Evolutionary conservation across 53 echinoderm and acorn worm species (phyloP), one percentile per base, ranked within the genome.

Genomic region (Hippasteria phrygiana): DNA sequence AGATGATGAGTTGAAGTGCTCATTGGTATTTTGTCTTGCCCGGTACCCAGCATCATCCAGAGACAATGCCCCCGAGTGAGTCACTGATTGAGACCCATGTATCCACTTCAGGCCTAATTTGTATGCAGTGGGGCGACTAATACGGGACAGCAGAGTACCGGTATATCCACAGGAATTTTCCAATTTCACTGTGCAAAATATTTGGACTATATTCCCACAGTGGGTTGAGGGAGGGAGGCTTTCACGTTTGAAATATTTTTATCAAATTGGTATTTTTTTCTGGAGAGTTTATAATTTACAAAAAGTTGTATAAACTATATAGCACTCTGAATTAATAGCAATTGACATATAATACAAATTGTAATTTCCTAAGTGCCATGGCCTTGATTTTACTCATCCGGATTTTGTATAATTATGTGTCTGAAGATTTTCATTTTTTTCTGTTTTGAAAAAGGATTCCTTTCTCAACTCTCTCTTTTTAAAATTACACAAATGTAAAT

Each of bases 51-150:
- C 82, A 65, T 42, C 73, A 17, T 66, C 45, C 40, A 65, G 82
- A 82, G 82, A 82, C 82, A 82, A 59, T 82, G 82, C 82, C 82
- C 73, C 18, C 1, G 43, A 73, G 41, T 65, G 16, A 46, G 33
- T 46, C 81, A 81, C 81, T 45, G 29, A 81, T 81, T 62, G 81
- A 45, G 43, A 43, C 43, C 28, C 18, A 41, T 81, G 42, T 43
- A 36, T 65, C 82, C 28, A 63, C 66, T 65, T 28, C 34, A 46
- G 45, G 66, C 31, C 33, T 82, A 62, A 80, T 80, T 42, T 62
- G 80, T 80, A 80, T 62, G 80, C 80, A 80, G 82, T 65, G 66
- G 43, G 45, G 45, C 42, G 64, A 75, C 48, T 73, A 73, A 73
- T 22, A n/a, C 59, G 59, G 26, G 59, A 26, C 59, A 59, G 59